These are phyloP conservation scores for Hirundichthys speculiger DNA, from an alignment of 2,113 vertebrate genomes.

Conservation along the genomic window DNA sequence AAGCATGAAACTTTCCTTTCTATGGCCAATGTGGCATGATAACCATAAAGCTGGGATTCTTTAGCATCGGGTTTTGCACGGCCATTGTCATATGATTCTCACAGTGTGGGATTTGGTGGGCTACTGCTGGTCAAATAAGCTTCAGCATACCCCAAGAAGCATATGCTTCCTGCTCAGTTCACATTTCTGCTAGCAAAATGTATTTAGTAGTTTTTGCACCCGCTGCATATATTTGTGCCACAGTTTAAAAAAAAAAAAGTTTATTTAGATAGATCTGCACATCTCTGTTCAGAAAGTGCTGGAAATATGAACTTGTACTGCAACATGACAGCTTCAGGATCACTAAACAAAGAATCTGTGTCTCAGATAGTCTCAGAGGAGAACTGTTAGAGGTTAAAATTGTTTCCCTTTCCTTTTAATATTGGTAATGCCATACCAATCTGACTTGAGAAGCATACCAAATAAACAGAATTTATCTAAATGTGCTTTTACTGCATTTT, in stretches of 20 bases:
- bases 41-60: slow-evolving; percentile 76
- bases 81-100: slow-evolving; percentile 72
- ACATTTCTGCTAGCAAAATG: slow-evolving; percentile 7
- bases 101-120: slow-evolving; percentile 54
- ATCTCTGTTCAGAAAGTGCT: slow-evolving; percentile 7
- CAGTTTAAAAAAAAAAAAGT: no score
- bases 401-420: no score
- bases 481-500: no score
- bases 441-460: no score
- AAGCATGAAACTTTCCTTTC: slow-evolving; percentile 68
- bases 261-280: not conserved
- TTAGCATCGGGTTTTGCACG: slow-evolving; percentile 61
- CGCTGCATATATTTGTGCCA: slow-evolving; percentile 9
- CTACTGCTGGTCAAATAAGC: slow-evolving; percentile 43
- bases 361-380: not conserved
- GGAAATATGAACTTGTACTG: slow-evolving; percentile 4
- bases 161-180: slow-evolving; percentile 33
- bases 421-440: no score
- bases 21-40: slow-evolving; percentile 74
- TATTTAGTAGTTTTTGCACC: slow-evolving; percentile 18
- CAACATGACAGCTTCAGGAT: not conserved
- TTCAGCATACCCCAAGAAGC: slow-evolving; percentile 46
- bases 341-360: not conserved
- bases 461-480: no score
- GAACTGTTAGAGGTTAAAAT: no score